phyloP scores from a whole-genome alignment of 2,113 vertebrate genomes.

The Gavia stellata region DNA sequence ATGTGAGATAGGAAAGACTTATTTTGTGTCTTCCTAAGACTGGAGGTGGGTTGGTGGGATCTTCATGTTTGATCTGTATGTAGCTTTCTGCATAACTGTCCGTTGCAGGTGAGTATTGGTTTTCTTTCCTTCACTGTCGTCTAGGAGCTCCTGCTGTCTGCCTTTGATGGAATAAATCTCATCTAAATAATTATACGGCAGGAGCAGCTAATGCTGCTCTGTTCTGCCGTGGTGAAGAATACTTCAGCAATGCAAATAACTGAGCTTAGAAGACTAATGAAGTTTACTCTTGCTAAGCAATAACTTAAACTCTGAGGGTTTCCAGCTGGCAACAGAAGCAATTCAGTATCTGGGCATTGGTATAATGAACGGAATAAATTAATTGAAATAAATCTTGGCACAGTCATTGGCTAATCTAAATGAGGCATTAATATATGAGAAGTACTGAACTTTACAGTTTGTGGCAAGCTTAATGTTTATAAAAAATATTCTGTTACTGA shows the following conservation, averaged over 20 bases:
- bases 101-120: background rate
- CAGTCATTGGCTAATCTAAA: constrained; percentile 7
- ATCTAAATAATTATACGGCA: background rate
- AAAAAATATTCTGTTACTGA: background rate
- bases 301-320: background rate
- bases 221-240: background rate
- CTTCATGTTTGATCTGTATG: accelerated
- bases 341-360: constrained; percentile 2
- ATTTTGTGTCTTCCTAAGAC: background rate
- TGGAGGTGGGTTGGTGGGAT: background rate
- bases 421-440: background rate
- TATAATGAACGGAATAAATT: constrained; percentile 15
- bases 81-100: background rate
- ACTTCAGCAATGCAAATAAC: background rate
- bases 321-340: constrained; percentile 3
- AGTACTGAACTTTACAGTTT: background rate
- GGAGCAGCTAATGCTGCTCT: background rate
- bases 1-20: background rate
- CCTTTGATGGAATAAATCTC: background rate
- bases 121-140: background rate
- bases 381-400: background rate
- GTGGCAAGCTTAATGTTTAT: background rate
- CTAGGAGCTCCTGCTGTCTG: background rate
- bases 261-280: background rate
- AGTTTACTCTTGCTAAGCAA: background rate